Percentiles rank a stretch among this genome's conserved stretches.
phyloP scores from a whole-genome alignment of 2,888 invertebrate species.

The Oeneis ivallda region DNA sequence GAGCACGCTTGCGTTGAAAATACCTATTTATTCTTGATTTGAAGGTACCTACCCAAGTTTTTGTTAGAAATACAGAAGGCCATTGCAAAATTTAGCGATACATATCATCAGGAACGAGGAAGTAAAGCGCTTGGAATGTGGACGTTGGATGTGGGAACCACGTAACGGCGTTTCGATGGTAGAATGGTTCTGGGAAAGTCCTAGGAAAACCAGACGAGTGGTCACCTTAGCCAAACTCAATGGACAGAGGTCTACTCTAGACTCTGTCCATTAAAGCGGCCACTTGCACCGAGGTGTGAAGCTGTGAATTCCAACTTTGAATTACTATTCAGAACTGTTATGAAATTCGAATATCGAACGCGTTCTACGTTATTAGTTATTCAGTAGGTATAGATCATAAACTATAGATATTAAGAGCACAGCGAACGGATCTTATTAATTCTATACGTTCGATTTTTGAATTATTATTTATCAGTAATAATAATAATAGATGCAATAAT shows the following conservation, averaged over 20 bases:
- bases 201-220: background rate
- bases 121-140: too few species aligned
- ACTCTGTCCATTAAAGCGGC: conserved; percentile 59
- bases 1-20: too few species aligned
- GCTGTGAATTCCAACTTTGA: conserved; percentile 44
- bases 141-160: too few species aligned
- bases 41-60: too few species aligned
- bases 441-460: conserved; percentile 13
- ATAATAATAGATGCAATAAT: conserved; percentile 22
- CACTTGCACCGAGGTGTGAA: conserved; percentile 66
- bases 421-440: conserved; percentile 26
- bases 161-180: background rate
- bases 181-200: background rate
- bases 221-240: conserved; percentile 44
- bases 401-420: conserved; percentile 10
- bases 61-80: too few species aligned
- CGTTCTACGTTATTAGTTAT: too few species aligned
- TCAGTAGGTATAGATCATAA: background rate
- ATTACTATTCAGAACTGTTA: conserved; percentile 31
- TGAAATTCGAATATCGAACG: conserved; percentile 27
- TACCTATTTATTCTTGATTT: too few species aligned
- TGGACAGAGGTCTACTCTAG: conserved; percentile 48
- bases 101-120: too few species aligned
- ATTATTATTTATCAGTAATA: conserved; percentile 6
- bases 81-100: too few species aligned